Evolutionary conservation across 2,888 invertebrate species (phyloP).

Genomic region (Drosophila kokeensis): DNA sequence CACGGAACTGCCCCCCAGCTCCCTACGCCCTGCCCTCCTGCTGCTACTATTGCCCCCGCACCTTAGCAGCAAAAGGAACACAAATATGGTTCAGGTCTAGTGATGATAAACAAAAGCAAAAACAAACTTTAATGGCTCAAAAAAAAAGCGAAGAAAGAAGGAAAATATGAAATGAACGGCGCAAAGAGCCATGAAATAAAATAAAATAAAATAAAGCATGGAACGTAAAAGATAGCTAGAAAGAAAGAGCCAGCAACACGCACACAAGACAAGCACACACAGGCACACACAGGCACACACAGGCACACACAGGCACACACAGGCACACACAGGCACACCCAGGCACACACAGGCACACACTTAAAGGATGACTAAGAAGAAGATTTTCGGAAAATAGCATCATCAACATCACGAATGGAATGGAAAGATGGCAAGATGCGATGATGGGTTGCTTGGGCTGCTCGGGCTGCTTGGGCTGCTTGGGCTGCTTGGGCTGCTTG

Average conservation of each 20-base stretch:
- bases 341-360: constrained; percentile 8
- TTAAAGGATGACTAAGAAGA: constrained; percentile 43
- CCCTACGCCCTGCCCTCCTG: neutral
- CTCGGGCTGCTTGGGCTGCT: neutral
- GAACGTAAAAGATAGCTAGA: constrained; percentile 31
- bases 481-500: neutral
- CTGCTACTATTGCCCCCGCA: neutral
- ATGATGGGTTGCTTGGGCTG: neutral
- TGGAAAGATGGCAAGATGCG: constrained; percentile 2
- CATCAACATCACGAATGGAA: constrained; percentile 67
- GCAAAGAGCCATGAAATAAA: constrained; percentile 49
- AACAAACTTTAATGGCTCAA: constrained; percentile 64
- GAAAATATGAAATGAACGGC: constrained; percentile 51
- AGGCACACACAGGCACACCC: neutral
- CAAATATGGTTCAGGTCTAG: constrained; percentile 32
- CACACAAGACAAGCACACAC: neutral
- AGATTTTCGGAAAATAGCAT: constrained; percentile 71
- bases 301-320: neutral
- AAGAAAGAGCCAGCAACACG: constrained; percentile 18
- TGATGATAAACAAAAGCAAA: constrained; percentile 50
- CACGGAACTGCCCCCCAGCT: neutral
- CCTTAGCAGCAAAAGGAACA: constrained; percentile 2
- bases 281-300: neutral
- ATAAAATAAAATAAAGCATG: constrained; percentile 41
- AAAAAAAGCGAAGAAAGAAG: constrained; percentile 8